Evolutionary conservation across 2,113 vertebrate genomes (phyloP).

Genomic region (Callopanchax toddi): DNA sequence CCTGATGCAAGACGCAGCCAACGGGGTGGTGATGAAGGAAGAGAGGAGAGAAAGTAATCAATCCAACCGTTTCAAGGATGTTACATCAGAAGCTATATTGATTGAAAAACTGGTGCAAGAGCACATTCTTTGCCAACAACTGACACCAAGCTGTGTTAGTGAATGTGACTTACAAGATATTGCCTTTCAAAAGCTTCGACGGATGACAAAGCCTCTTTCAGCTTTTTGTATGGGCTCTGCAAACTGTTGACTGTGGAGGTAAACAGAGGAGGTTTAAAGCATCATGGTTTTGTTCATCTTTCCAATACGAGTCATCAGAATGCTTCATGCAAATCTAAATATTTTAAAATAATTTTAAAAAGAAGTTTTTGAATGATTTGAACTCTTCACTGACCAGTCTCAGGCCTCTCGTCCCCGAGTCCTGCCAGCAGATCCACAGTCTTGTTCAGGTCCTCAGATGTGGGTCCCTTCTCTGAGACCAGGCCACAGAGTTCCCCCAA

Average conservation of each 20-base stretch:
- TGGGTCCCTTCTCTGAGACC: slow-evolving; percentile 88
- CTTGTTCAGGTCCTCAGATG: slow-evolving; percentile 94
- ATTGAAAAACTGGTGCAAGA: slow-evolving; percentile 1
- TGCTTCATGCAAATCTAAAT: too few relatives aligned
- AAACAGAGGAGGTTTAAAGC: slow-evolving; percentile 6
- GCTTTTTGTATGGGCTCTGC: slow-evolving; percentile 97
- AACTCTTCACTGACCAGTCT: slow-evolving; percentile 84
- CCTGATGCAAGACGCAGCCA: slow-evolving; percentile 75
- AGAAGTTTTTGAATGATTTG: too few relatives aligned
- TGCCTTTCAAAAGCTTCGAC: slow-evolving; percentile 97
- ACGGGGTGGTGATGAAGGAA: neutral
- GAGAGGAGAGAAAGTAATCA: slow-evolving; percentile 21
- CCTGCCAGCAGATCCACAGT: slow-evolving; percentile 96
- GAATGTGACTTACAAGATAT: slow-evolving; percentile 88
- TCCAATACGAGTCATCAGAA: too few relatives aligned
- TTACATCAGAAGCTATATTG: slow-evolving; percentile 20
- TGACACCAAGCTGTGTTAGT: slow-evolving; percentile 3
- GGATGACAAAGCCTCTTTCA: slow-evolving; percentile 96
- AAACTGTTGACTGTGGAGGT: slow-evolving; percentile 85
- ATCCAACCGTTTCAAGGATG: slow-evolving; percentile 5
- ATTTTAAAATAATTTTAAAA: too few relatives aligned
- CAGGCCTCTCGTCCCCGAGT: slow-evolving; percentile 90
- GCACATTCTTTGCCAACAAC: slow-evolving; percentile 3
- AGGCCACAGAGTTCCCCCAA: slow-evolving; percentile 94
- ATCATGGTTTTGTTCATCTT: too few relatives aligned